Conservation (phyloP, 2,113 vertebrate species). For the Clinocottus analis region DNA sequence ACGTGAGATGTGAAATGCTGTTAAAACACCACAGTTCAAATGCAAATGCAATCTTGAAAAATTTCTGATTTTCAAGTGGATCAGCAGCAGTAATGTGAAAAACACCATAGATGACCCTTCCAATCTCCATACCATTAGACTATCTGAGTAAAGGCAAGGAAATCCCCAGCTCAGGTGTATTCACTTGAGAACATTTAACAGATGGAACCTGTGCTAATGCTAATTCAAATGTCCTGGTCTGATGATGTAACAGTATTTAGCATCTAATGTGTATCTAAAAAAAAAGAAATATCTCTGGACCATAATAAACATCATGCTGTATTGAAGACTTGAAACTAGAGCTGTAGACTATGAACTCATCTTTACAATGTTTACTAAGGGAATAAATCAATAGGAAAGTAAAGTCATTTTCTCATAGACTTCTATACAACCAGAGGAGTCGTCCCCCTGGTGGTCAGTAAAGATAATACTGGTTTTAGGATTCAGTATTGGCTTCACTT, state of each 20-base stretch:
- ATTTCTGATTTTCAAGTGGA: neutral
- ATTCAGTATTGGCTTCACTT: neutral
- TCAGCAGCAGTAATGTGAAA: constrained; percentile 12
- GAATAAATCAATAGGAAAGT: too few relatives aligned
- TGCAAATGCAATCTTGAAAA: neutral
- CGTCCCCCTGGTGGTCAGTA: too few relatives aligned
- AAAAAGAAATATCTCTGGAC: too few relatives aligned
- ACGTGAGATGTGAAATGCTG: constrained; percentile 36
- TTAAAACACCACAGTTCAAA: neutral
- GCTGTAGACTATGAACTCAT: too few relatives aligned
- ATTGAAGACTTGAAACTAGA: too few relatives aligned
- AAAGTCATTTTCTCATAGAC: too few relatives aligned
- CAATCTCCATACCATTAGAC: constrained; percentile 50
- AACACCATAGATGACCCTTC: constrained; percentile 5
- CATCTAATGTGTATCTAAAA: too few relatives aligned
- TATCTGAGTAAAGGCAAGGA: constrained; percentile 41
- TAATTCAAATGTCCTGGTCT: neutral
- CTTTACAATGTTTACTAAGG: too few relatives aligned
- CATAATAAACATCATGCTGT: neutral
- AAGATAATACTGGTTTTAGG: too few relatives aligned
- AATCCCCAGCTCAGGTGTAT: constrained; percentile 21
- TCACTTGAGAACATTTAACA: constrained; percentile 27
- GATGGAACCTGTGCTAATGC: neutral
- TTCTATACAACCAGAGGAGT: too few relatives aligned
- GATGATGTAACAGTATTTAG: constrained; percentile 12